Evolutionary conservation across 2,888 invertebrate genomes (phyloP).

Genomic region (Agrochola macilenta): DNA sequence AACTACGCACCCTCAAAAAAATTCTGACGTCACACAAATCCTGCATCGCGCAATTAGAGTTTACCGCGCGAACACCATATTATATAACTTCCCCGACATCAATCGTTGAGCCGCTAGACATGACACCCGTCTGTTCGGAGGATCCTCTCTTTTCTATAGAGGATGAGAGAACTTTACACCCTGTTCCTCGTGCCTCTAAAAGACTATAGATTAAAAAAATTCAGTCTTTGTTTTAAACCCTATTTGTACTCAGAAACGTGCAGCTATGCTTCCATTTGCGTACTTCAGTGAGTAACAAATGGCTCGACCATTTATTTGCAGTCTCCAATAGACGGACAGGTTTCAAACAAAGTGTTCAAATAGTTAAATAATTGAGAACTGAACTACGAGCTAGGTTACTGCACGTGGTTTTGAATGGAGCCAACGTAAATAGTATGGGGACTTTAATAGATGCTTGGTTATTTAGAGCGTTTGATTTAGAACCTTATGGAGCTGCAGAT

Average conservation of each 20-base stretch:
- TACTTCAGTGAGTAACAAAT: conserved; percentile 18
- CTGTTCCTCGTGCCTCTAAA: too few relatives aligned
- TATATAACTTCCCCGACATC: too few relatives aligned
- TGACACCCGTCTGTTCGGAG: too few relatives aligned
- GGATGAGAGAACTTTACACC: too few relatives aligned
- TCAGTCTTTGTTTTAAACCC: background rate
- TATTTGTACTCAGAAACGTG: background rate
- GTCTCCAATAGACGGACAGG: conserved; percentile 19
- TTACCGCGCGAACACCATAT: too few relatives aligned
- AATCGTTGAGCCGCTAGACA: too few relatives aligned
- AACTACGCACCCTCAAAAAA: too few relatives aligned
- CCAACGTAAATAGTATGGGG: conserved; percentile 37
- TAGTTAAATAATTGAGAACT: conserved; percentile 22
- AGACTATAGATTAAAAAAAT: background rate
- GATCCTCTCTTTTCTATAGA: too few relatives aligned
- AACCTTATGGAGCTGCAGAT: background rate
- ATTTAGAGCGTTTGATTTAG: conserved; percentile 27
- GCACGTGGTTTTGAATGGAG: conserved; percentile 34
- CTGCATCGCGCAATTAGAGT: too few relatives aligned
- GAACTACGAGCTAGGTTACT: conserved; percentile 1
- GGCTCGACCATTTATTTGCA: conserved; percentile 22
- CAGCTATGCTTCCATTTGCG: conserved; percentile 2
- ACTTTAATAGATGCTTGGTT: conserved; percentile 6
- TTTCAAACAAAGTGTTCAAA: conserved; percentile 50
- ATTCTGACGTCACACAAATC: too few relatives aligned